Conservation (phyloP, 2,113 vertebrate species). For the Strix uralensis region DNA sequence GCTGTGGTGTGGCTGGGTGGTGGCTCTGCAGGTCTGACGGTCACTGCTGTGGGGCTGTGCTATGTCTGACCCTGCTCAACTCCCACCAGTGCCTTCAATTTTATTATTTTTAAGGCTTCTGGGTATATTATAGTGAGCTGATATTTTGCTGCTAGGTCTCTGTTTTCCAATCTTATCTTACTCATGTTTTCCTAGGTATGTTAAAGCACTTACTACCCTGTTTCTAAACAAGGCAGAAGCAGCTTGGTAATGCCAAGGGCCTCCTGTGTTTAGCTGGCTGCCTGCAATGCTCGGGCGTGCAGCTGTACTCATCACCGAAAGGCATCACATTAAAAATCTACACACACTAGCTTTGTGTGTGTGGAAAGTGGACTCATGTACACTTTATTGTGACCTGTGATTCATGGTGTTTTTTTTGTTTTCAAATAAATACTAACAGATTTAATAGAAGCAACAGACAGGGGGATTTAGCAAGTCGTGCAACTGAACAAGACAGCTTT, state of each 20-base stretch:
- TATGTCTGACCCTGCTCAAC: too few species aligned
- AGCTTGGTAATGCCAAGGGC: background rate
- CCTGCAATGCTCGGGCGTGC: background rate
- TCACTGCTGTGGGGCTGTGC: background rate
- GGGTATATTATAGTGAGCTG: background rate
- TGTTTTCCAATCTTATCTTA: background rate
- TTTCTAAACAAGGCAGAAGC: fast-evolving
- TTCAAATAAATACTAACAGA: too few species aligned
- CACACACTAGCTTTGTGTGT: background rate
- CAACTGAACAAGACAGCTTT: background rate
- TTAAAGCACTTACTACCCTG: background rate
- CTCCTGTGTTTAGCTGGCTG: fast-evolving
- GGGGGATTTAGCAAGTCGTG: background rate
- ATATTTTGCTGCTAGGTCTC: background rate
- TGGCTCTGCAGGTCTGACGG: background rate
- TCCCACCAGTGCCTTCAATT: too few species aligned
- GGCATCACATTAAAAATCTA: background rate
- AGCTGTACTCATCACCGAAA: background rate
- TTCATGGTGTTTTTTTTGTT: too few species aligned
- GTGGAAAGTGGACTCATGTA: background rate
- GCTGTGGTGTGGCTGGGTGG: background rate
- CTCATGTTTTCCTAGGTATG: fast-evolving
- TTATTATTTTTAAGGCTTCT: background rate
- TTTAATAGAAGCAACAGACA: background rate
- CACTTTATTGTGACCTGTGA: fast-evolving